Percentiles rank a stretch among this genome's conserved stretches.
Evolutionary conservation across 2,113 vertebrate species (phyloP).

Genomic region (Condylura cristata): DNA sequence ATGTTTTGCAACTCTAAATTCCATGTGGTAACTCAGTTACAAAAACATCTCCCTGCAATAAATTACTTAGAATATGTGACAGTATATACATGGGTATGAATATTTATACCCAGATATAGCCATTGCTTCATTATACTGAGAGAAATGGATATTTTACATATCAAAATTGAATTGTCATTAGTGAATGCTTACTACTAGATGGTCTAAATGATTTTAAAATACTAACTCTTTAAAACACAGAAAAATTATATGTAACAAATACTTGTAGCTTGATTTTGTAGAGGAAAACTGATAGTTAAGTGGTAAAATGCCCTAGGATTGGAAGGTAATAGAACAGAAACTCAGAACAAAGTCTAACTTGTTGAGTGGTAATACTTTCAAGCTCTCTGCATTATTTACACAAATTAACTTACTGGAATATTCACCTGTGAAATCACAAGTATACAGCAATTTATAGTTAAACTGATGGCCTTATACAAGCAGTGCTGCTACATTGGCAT

Average conservation of each 20-base stretch:
- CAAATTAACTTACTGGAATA: background rate
- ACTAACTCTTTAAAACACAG: conserved; percentile 16
- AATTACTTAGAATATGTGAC: conserved; percentile 46
- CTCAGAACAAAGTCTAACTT: background rate
- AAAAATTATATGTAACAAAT: background rate
- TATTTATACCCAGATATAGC: conserved; percentile 43
- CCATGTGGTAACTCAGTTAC: conserved; percentile 26
- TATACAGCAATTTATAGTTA: background rate
- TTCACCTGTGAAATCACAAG: background rate
- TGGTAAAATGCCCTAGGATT: background rate
- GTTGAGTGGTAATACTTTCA: background rate
- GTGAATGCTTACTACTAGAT: background rate
- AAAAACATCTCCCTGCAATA: conserved; percentile 53
- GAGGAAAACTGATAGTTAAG: background rate
- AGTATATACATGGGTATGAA: conserved; percentile 39
- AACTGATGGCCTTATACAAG: background rate
- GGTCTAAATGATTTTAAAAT: conserved; percentile 25
- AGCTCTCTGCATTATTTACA: background rate
- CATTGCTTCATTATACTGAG: conserved; percentile 22
- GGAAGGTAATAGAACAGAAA: background rate
- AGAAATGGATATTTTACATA: background rate
- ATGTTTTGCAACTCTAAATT: conserved; percentile 35
- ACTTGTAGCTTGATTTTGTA: background rate
- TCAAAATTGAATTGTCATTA: conserved; percentile 3
- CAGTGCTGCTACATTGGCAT: background rate